phyloP scores from a whole-genome alignment of 2,888 invertebrate species.

The Hofmannophila pseudospretella region DNA sequence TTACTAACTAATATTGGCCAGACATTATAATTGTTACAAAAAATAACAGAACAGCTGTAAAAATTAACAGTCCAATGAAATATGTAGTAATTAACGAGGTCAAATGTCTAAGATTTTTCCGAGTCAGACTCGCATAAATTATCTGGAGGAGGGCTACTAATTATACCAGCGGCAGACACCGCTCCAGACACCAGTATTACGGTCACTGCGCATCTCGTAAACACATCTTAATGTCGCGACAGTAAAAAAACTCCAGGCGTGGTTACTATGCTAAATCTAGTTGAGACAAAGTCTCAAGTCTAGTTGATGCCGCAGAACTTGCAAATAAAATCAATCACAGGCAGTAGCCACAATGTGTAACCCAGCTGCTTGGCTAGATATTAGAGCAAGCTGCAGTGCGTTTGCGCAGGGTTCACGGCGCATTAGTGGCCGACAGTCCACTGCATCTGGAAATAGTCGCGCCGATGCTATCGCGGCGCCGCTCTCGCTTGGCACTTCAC shows the following conservation, averaged over 20 bases:
- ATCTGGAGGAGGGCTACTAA: constrained; percentile 24
- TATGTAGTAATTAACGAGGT: constrained; percentile 13
- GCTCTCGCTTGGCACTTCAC: constrained; percentile 17
- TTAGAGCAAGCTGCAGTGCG: constrained; percentile 4
- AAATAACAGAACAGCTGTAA: too few species aligned
- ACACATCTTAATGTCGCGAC: constrained; percentile 13
- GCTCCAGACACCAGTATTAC: constrained; percentile 25
- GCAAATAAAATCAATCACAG: too few species aligned
- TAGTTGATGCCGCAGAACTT: too few species aligned
- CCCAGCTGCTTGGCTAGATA: not conserved
- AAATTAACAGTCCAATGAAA: too few species aligned
- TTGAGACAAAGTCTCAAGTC: too few species aligned
- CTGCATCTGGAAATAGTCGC: constrained; percentile 49
- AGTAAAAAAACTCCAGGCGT: not conserved
- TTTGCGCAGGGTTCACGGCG: constrained; percentile 9
- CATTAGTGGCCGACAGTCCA: constrained; percentile 14
- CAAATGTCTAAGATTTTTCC: constrained; percentile 14
- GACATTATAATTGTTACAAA: too few species aligned
- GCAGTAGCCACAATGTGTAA: not conserved
- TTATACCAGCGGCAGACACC: constrained; percentile 25
- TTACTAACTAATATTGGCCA: too few species aligned
- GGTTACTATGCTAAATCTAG: constrained; percentile 1
- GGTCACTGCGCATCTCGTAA: constrained; percentile 26
- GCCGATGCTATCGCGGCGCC: constrained; percentile 36
- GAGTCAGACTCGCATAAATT: constrained; percentile 21